These are phyloP conservation scores for Xiphorhynchus erythropygius DNA, from an alignment of 2,797 vertebrate genomes.

Conservation along the genomic window DNA sequence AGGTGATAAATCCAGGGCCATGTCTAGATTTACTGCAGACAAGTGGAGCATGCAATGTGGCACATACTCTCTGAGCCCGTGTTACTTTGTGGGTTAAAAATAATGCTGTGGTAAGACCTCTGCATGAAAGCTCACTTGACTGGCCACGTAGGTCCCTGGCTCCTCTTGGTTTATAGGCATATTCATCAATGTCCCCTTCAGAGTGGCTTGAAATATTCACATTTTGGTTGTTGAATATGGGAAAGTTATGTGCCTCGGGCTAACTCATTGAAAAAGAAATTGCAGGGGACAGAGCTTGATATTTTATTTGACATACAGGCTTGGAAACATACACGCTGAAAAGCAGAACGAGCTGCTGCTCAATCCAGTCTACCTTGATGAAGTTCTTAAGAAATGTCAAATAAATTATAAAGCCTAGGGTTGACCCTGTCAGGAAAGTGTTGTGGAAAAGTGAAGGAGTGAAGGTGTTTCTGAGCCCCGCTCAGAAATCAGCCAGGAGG, in stretches of 20 bases:
- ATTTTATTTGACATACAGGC: not conserved
- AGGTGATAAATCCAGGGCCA: not conserved
- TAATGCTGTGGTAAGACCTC: not conserved
- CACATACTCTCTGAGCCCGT: accelerated
- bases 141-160: no score
- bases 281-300: not conserved
- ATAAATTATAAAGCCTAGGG: not conserved
- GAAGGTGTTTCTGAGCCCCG: not conserved
- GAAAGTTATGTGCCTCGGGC: not conserved
- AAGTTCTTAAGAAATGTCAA: not conserved
- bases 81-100: not conserved
- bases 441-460: not conserved
- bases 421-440: not conserved
- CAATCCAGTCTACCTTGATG: not conserved
- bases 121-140: accelerated
- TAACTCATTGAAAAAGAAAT: not conserved
- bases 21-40: not conserved
- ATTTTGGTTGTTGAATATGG: not conserved
- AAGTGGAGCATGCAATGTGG: not conserved
- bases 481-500: not conserved
- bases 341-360: not conserved
- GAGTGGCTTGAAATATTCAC: not conserved
- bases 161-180: not conserved
- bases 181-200: not conserved
- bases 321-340: not conserved